These are phyloP conservation scores for Balaeniceps rex DNA, from an alignment of 2,113 vertebrate genomes.

Conservation along the genomic window DNA sequence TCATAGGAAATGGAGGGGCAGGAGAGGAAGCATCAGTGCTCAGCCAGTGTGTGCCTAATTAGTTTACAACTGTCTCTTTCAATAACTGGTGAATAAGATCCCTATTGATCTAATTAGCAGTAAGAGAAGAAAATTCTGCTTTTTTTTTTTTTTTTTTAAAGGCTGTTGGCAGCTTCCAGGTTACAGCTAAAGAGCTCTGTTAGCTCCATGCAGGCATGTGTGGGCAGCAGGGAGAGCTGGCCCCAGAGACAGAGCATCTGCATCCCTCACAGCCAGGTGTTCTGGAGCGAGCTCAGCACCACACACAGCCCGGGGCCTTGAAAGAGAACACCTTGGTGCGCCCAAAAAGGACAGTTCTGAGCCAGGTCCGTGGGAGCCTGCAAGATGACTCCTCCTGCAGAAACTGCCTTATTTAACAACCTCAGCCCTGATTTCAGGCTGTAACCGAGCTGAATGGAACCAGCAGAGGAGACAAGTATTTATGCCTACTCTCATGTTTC, in stretches of 20 bases:
- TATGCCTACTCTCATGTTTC: rapidly evolving
- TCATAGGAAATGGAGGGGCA: not conserved
- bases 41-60: not conserved
- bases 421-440: not conserved
- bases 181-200: not conserved
- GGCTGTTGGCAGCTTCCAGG: not conserved
- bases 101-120: not conserved
- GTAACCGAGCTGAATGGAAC: rapidly evolving
- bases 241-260: not conserved
- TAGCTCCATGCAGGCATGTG: rapidly evolving
- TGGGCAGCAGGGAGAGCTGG: not conserved
- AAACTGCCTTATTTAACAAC: not conserved
- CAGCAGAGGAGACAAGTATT: not conserved
- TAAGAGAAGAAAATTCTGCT: not conserved
- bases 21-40: not conserved
- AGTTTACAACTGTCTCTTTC: not conserved
- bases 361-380: not conserved
- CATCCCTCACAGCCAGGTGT: not conserved
- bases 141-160: not conserved
- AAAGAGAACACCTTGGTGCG: not conserved
- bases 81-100: not conserved
- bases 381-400: not conserved
- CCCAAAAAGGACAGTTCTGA: rapidly evolving
- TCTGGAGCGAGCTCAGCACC: not conserved
- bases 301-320: not conserved